Evolutionary conservation across 1,140 invertebrate species (phyloP), one percentile per base, ranked within the genome.

Genomic region (Camponotus floridanus): DNA sequence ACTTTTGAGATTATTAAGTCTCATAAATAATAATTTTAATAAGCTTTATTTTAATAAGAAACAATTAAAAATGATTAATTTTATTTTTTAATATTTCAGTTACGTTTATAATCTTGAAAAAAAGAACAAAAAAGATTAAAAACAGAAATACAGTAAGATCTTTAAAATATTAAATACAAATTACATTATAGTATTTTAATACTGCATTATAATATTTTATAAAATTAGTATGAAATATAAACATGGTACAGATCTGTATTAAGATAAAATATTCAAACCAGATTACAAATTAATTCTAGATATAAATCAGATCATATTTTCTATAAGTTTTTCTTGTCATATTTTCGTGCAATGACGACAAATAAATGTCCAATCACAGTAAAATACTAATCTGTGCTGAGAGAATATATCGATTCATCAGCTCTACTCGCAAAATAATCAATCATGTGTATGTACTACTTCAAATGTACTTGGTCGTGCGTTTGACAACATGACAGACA

Each of bases 401-500:
- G 57, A 61, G 59, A 78, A 42, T 78, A 65, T 65, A 78, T 78
- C 26, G 59, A 65, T 51, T 26, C 76, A 45, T 78, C 76, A 45
- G 51, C 65, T 65, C 64, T 78, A 78, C 42, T 78, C 59, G 26
- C 33, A 78, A 48, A 78, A 78, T 65, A 78, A 51, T 64, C 31
- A 31, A 64, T 78, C 42, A 21, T 78, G 31, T 62, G 59, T 42
- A 64, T 42, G 39, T 33, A 78, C 18, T 65, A 13, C 15, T 45
- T 78, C 59, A 78, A 65, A 42, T 78, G 18, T 65, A 26, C 48
- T 76, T 48, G 39, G 61, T 45, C 76, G 31, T 78, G 76, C 61
- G 61, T 78, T 78, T 78, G 76, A 78, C 76, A 78, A 65, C 59
- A 7, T 78, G 76, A 78, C 42, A 39, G 76, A 78, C 76, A 78